Evolutionary conservation across 2,888 invertebrate genomes (phyloP), one percentile per base, ranked within the genome.

Genomic region (Apocheima hispidaria): DNA sequence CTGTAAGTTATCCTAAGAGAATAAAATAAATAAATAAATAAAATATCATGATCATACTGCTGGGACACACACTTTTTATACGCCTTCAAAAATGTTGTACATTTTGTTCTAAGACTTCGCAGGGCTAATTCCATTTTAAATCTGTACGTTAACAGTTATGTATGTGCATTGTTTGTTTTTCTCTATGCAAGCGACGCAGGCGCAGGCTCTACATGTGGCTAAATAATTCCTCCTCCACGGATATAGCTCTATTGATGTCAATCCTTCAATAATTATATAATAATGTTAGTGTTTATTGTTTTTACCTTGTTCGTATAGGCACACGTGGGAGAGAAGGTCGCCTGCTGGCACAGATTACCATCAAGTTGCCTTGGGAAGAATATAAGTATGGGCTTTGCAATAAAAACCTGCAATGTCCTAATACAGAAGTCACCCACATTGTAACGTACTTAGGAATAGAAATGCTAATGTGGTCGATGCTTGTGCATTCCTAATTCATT

Each of bases 261-360:
- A 51, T 21, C 49, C 20, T 44, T 58, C 28, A 33, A 52, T 30
- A 30, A 38, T 28, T 35, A 21, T 14, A 16, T 23, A 46, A 9
- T 33, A 43, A 51, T 20, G 30, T 20, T 41, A 26, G 21, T 49
- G 49, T 61, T 55, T 49, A 58, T 62, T 41, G 23, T 51, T 44
- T 52, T 49, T 16, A 20, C 55, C 46, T 50, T 60, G 65, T 49
- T 36, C 43, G 61, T 60, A 63, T 55, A 65, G 48, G 60, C 68
- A 55, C 69, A 70, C 78, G 83, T 83, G 79, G 83, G 83, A 65
- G 66, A 64, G 71, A 80, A 83, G 83, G 83, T 35, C 73, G 64
- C 35, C 70, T 21, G 26, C 51, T 59, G 20, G 16, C 40, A 38
- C 33, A 63, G 58, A 44, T 40, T 63, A 54, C 6, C 23, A 14